phyloP scores from a whole-genome alignment of 92 coral and sea anemone species.

The Nematostella vectensis region DNA sequence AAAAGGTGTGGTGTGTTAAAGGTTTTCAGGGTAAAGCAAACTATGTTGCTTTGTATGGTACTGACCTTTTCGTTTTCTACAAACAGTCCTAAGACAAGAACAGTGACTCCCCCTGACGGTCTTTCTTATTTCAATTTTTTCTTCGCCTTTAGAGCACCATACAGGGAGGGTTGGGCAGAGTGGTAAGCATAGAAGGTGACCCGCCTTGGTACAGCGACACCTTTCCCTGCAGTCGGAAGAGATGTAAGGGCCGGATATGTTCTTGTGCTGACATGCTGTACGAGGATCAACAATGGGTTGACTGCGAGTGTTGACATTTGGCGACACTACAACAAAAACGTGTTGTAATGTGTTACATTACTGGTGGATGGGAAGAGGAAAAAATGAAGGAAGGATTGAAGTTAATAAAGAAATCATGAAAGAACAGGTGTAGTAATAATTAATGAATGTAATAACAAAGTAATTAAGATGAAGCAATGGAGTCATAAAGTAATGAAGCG shows the following conservation, averaged over 20 bases:
- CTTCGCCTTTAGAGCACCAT: conserved; percentile 27
- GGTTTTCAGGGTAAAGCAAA: no score
- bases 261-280: no score
- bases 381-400: neutral
- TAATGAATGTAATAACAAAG: neutral
- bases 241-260: no score
- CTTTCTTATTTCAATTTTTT: conserved; percentile 14
- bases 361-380: neutral
- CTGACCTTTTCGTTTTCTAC: conserved; percentile 16
- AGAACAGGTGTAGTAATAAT: neutral
- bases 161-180: conserved; percentile 36
- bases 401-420: neutral
- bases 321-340: neutral
- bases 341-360: no score
- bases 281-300: neutral
- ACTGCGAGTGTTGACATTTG: neutral
- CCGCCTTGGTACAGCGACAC: conserved; percentile 40
- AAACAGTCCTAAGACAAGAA: conserved; percentile 26
- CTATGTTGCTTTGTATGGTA: no score
- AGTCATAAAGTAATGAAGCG: neutral
- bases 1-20: no score
- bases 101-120: conserved; percentile 28
- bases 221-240: conserved; percentile 29
- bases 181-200: conserved; percentile 31
- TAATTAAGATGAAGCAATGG: neutral